phyloP scores from a whole-genome alignment of 1,140 invertebrate genomes.

The Leptoteleia sp. region DNA sequence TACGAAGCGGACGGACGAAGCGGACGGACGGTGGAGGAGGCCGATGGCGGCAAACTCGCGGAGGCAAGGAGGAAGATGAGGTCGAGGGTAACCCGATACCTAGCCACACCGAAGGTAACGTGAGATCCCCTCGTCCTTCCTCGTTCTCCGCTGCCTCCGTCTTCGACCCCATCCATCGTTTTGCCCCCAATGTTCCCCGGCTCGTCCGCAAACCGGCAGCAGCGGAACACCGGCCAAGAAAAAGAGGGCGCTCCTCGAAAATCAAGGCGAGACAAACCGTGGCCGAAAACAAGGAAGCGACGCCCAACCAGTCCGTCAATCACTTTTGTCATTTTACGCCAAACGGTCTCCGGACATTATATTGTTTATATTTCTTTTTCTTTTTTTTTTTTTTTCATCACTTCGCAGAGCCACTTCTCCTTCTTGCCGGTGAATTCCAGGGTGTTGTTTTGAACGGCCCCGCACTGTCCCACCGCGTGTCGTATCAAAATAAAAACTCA shows the following conservation, averaged over 20 bases:
- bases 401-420: too few species aligned
- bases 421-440: too few species aligned
- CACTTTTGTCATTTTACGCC: too few species aligned
- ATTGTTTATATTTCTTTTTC: too few species aligned
- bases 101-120: constrained; percentile 76
- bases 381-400: too few species aligned
- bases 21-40: constrained; percentile 68
- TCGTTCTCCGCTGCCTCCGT: constrained; percentile 65
- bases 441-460: too few species aligned
- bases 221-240: constrained; percentile 47
- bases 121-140: constrained; percentile 73
- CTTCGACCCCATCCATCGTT: constrained; percentile 67
- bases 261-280: constrained; percentile 4
- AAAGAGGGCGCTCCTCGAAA: constrained; percentile 30
- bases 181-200: constrained; percentile 63
- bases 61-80: constrained; percentile 76
- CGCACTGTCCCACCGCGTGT: too few species aligned
- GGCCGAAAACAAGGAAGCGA: constrained; percentile 13
- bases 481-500: too few species aligned
- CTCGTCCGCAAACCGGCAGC: constrained; percentile 60
- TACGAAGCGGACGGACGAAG: constrained; percentile 66
- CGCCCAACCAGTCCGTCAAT: too few species aligned
- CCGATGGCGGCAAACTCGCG: constrained; percentile 77
- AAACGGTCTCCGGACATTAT: too few species aligned
- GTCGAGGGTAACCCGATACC: constrained; percentile 75